Percentiles rank a stretch among this genome's conserved stretches.
Evolutionary conservation across 2,797 vertebrate genomes (phyloP).

Genomic region (Buphagus erythrorhynchus): DNA sequence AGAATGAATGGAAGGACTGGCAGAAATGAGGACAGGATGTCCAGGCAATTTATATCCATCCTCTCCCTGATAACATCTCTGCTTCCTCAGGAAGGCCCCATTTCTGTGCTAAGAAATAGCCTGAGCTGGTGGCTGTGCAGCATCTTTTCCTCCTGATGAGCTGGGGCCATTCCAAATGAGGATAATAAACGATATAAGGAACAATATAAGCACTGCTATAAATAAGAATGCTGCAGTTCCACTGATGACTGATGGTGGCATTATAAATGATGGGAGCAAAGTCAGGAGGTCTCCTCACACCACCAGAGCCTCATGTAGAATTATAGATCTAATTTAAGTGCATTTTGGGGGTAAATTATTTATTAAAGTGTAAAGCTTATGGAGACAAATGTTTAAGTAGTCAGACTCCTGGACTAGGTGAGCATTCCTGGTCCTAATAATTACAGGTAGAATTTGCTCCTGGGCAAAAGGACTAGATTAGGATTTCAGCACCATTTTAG

Average conservation of each 20-base stretch:
- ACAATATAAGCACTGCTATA: slow-evolving; percentile 61
- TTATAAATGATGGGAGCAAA: slow-evolving; percentile 63
- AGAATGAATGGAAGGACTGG: not conserved
- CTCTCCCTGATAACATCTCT: not conserved
- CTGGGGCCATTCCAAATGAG: slow-evolving; percentile 57
- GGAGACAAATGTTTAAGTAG: slow-evolving; percentile 51
- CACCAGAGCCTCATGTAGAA: slow-evolving; percentile 56
- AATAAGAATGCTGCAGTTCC: slow-evolving; percentile 69
- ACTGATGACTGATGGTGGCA: slow-evolving; percentile 60
- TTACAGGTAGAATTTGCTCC: slow-evolving; percentile 32
- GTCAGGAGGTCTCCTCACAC: slow-evolving; percentile 67
- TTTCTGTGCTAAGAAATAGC: slow-evolving; percentile 4
- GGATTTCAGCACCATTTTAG: slow-evolving; percentile 19
- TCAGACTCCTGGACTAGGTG: slow-evolving; percentile 38
- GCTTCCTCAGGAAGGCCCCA: not conserved
- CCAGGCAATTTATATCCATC: not conserved
- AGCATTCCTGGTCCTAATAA: slow-evolving; percentile 32
- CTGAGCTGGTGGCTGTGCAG: not conserved
- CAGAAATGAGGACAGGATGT: slow-evolving; percentile 1
- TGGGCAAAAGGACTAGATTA: not conserved
- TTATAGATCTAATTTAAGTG: slow-evolving; percentile 66
- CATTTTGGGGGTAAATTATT: slow-evolving; percentile 72
- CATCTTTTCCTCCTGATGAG: slow-evolving; percentile 3
- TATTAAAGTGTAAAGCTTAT: slow-evolving; percentile 64
- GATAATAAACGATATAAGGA: slow-evolving; percentile 60